Evolutionary conservation across 2,888 invertebrate species (phyloP), one percentile per base, ranked within the genome.

Genomic region (Gastracanthus pulcherrimus): DNA sequence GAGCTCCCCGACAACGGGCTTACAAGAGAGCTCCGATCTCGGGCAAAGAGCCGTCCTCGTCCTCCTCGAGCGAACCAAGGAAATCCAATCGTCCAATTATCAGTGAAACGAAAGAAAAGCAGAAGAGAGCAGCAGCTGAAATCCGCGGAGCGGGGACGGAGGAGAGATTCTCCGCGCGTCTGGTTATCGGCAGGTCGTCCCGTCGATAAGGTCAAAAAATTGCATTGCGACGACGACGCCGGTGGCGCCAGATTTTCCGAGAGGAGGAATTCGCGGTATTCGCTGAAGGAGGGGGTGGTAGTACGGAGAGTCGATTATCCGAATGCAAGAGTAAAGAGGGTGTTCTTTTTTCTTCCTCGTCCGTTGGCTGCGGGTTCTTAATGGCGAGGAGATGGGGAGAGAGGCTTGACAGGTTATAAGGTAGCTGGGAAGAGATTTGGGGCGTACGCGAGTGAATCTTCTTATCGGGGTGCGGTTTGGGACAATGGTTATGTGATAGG

Each of bases 161-260:
- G 31, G 36, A 23, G 29, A 26, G 26, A 75, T 80, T 80, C 60
- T 48, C 69, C 41, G 55, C 38, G 41, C 60, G 72, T 66, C 75
- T 71, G 78, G 79, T 76, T 82, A 82, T 82, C 76, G 82, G 79
- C 79, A 79, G 76, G 41, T 79, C 64, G 58, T 79, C 78, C 76
- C 64, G 58, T 79, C 78, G 76, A 82, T 82, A 71, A 67, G 76
- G 62, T 71, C 58, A 84, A 76, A n/a, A 81, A 83, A 82, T 80
- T 83, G 79, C 82, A 84, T 77, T 72, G 41, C 41, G 48, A 26
- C 55, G n/a, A n/a, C n/a, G n/a, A n/a, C n/a, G n/a, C n/a, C n/a
- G n/a, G n/a, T n/a, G n/a, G n/a, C n/a, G n/a, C n/a, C n/a, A n/a
- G n/a, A n/a, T n/a, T n/a, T n/a, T n/a, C n/a, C 19, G 29, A 51